Evolutionary conservation across 2,888 invertebrate genomes (phyloP), one percentile per base, ranked within the genome.

Genomic region (Pseudococcus viburni): DNA sequence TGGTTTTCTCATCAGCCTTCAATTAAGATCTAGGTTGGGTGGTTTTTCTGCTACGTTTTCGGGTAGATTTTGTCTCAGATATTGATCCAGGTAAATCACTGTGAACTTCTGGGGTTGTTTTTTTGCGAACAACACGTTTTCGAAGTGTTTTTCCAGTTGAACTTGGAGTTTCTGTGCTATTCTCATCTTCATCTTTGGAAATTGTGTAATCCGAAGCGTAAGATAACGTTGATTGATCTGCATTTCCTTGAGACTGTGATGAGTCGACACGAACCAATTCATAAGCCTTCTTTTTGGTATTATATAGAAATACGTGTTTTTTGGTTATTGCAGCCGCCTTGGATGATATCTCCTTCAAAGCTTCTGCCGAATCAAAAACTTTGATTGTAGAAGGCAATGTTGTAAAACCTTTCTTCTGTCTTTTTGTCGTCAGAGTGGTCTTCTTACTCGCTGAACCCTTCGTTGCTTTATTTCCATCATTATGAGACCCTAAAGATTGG

Each of bases 221-320:
- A 55, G 5, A n/a, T 5, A 9, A 6, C 0, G n/a, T n/a, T 1
- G n/a, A 51, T 12, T 51, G 48, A 15, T 12, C 4, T 15, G 12
- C 1, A 51, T 2, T 12, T 8, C 4, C 15, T 51, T 51, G 48
- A 51, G 55, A 6, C 7, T 22, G 73, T 73, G 11, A 17, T 5
- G 39, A 73, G 26, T 68, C 26, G 2, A 26, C 12, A 9, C n/a
- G 26, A 73, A 73, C 73, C 6, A 73, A 39, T 1, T 33, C 73
- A 17, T 73, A 73, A 73, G 73, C 73, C 12, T 73, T 73, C 39
- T 33, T 73, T 73, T 33, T 73, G 4, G 33, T 17, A 33, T 73
- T 33, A 73, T 73, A 73, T 8, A 73, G 0, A 8, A 73, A 73
- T 15, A 17, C 17, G 33, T 73, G 73, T 33, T 73, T 73, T 33